Base-by-base conservation (phyloP, 2,797 vertebrate genomes). In the Tapirus indicus region DNA sequence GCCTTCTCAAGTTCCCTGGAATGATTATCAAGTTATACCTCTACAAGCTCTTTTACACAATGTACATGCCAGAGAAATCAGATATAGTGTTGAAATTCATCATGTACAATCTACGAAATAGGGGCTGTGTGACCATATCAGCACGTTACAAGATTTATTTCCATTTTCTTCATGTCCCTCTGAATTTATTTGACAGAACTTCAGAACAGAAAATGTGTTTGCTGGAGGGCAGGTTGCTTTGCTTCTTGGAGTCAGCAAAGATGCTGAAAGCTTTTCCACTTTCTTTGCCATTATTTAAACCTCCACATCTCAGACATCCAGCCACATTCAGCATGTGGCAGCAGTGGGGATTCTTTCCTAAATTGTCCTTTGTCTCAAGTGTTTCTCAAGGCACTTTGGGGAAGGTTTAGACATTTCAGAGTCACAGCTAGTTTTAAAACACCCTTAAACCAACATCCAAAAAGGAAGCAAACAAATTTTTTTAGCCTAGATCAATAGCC, bases 181-280 rank as follows among this genome's bases (percentile, higher is more conserved):
- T 94, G 94, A 97, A 93, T 96, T 95, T 92, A 85, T 91, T 77
- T 91, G 94, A 96, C 85, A 97, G 96, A 91, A 89, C 96, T 96
- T 97, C 95, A 97, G 78, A 95, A 94, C 7, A 41, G 38, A 96
- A 94, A 97, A 95, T 52, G n/a, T 38, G 32, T 89, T 97, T 96
- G 90, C 93, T 1, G 1, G 52, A 80, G 86, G 96, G 85, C 80
- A 92, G 78, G 62, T 84, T 94, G 82, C 27, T 94, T 86, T 91
- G 38, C 77, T 91, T 95, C 62, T 86, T 88, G 74, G 77, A 97
- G 64, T 93, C 62, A 75, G 91, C 85, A 93, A 93, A 97, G 77
- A 97, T 86, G 58, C 85, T 72, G 85, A 97, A 85, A 89, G 87
- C 60, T 86, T 83, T 89, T 93, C 56, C 20, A 44, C 66, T 95